Conservation (phyloP, 2,113 vertebrate genomes). For the Apodemus sylvaticus region DNA sequence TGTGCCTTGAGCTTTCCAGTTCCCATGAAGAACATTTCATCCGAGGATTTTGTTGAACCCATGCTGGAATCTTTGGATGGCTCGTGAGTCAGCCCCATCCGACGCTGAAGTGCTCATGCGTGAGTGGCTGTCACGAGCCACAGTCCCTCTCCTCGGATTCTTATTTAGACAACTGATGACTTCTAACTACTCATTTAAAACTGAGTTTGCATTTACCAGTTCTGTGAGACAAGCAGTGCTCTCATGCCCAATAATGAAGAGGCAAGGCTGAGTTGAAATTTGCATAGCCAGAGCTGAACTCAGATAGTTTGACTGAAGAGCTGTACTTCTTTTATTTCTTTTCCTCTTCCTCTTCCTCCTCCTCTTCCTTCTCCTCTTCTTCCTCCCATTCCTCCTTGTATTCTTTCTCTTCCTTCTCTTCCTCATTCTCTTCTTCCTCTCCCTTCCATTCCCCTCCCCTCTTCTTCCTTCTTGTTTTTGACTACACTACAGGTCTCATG, state of each 20-base stretch:
- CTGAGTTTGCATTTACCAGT: not conserved
- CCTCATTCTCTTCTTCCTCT: no score
- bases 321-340: not conserved
- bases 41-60: constrained; percentile 12
- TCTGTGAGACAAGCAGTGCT: not conserved
- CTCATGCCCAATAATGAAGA: not conserved
- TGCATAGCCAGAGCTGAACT: not conserved
- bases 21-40: not conserved
- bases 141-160: not conserved
- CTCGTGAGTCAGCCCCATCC: not conserved
- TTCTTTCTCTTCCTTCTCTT: no score
- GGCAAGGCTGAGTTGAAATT: not conserved
- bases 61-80: not conserved
- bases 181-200: not conserved
- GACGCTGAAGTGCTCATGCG: not conserved
- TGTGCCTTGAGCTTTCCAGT: not conserved
- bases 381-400: no score
- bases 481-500: no score
- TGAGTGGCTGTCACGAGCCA: not conserved
- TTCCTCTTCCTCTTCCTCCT: not conserved
- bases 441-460: no score
- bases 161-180: not conserved
- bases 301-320: not conserved
- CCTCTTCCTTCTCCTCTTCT: not conserved
- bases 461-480: not conserved